Evolutionary conservation across 2,797 vertebrate species (phyloP).

Genomic region (Clamator glandarius): DNA sequence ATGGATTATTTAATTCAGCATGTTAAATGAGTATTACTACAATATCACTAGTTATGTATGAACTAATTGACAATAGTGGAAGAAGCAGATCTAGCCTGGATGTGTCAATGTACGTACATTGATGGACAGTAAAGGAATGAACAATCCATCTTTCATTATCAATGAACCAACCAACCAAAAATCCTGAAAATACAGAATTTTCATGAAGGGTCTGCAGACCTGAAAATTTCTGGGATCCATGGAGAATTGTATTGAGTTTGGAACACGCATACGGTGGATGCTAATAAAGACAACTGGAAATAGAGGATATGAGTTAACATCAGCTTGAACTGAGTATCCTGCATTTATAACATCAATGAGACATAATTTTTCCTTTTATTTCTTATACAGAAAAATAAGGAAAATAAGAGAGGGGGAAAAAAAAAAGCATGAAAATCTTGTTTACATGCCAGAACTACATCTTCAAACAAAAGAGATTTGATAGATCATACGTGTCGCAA

Average conservation of each 20-base stretch:
- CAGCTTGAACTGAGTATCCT: neutral
- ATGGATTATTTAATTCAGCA: neutral
- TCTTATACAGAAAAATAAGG: neutral
- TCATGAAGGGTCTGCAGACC: neutral
- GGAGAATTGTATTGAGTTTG: neutral
- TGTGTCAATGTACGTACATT: neutral
- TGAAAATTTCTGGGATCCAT: neutral
- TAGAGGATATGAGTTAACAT: neutral
- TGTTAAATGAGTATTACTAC: no score
- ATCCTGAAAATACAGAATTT: neutral
- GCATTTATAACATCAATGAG: accelerated
- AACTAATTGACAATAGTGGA: neutral
- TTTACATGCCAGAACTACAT: neutral
- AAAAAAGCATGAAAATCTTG: neutral
- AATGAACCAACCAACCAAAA: neutral
- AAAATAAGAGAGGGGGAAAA: no score
- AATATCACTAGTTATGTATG: neutral
- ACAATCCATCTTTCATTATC: neutral
- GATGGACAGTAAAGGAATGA: neutral
- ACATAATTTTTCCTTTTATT: neutral
- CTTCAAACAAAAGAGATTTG: neutral
- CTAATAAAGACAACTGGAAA: neutral
- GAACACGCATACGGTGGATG: neutral
- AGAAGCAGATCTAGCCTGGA: neutral
- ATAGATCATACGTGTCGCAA: neutral